Conservation (phyloP, 2,797 vertebrate genomes). For the Synaphobranchus kaupii region DNA sequence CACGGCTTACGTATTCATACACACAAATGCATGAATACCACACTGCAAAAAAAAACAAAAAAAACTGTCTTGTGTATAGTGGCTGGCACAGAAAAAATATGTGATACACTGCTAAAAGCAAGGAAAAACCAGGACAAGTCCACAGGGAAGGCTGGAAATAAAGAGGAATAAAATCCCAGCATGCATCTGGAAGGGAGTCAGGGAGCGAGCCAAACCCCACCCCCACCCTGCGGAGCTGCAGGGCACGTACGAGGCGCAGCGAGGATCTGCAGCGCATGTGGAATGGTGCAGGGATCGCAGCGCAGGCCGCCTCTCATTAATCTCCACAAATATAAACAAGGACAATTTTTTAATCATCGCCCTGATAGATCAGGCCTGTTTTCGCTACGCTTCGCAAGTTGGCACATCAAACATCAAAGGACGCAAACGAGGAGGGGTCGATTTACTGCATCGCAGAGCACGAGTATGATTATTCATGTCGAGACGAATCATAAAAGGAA, state of each 20-base stretch:
- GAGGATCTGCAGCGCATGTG: constrained; percentile 59
- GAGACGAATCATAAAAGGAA: not conserved
- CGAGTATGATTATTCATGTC: not conserved
- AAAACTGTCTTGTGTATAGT: not conserved
- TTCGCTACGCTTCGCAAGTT: not conserved
- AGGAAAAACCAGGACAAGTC: constrained; percentile 78
- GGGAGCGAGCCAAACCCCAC: constrained; percentile 45
- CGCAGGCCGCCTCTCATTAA: not conserved
- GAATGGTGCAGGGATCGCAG: constrained; percentile 49
- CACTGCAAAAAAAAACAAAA: not conserved
- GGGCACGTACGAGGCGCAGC: constrained; percentile 55
- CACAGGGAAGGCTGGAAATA: constrained; percentile 84
- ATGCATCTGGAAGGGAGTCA: constrained; percentile 74
- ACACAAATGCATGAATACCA: not conserved
- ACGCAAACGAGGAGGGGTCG: not conserved
- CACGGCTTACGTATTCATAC: not conserved
- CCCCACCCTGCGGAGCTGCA: constrained; percentile 54
- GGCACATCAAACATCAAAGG: not conserved
- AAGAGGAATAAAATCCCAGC: constrained; percentile 80
- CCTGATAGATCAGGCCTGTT: not conserved
- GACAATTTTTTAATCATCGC: not conserved
- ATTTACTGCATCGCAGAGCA: not conserved
- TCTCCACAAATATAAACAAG: constrained; percentile 12
- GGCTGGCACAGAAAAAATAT: constrained; percentile 6
- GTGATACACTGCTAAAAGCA: constrained; percentile 17